phyloP scores from a whole-genome alignment of 2,113 vertebrate genomes.

The Ctenomys sociabilis region DNA sequence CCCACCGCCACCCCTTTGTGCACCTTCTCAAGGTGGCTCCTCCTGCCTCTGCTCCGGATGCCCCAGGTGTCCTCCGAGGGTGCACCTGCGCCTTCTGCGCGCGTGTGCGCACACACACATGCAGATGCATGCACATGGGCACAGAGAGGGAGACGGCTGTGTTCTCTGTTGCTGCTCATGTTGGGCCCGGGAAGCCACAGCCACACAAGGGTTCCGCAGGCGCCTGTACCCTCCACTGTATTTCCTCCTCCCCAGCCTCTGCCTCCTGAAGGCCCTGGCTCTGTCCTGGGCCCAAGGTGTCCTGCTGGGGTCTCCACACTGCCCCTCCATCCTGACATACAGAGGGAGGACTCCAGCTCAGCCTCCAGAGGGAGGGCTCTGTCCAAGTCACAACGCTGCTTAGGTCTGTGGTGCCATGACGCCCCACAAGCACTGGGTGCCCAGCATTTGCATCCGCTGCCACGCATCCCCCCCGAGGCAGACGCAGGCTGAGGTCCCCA shows the following conservation, averaged over 20 bases:
- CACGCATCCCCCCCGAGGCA: accelerated
- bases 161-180: accelerated
- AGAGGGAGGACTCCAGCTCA: neutral
- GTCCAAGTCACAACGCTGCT: neutral
- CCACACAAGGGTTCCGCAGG: neutral
- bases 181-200: neutral
- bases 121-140: neutral
- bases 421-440: neutral
- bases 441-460: accelerated
- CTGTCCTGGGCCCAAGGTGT: too few species aligned
- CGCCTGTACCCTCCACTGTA: neutral
- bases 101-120: neutral
- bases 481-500: neutral
- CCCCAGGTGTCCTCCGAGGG: neutral
- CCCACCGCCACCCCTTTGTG: too few species aligned
- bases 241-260: accelerated
- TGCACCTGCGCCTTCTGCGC: neutral
- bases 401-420: neutral
- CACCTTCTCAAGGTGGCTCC: neutral
- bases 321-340: neutral
- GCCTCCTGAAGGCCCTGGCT: neutral
- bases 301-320: neutral
- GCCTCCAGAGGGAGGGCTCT: neutral
- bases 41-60: neutral
- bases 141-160: accelerated